Conservation (phyloP, 2,113 vertebrate genomes). For the Solea solea region DNA sequence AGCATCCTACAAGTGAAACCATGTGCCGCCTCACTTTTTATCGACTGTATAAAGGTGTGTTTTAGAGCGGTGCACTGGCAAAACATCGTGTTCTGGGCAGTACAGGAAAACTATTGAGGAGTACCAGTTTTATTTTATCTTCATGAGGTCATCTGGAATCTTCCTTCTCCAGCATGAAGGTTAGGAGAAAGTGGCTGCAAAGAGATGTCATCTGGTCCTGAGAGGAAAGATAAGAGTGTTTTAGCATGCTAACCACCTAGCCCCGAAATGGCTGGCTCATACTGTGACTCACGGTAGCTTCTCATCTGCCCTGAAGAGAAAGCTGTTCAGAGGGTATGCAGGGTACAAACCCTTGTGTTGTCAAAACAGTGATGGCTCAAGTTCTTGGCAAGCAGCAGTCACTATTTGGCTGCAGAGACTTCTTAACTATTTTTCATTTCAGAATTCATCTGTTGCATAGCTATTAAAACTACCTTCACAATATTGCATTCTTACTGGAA, state of each 20-base stretch:
- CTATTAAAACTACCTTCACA: too few relatives aligned
- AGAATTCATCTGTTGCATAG: background rate
- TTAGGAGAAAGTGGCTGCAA: too few relatives aligned
- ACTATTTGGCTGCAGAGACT: background rate
- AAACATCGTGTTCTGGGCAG: background rate
- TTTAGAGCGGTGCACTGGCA: background rate
- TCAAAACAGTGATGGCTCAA: background rate
- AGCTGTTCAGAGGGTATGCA: background rate
- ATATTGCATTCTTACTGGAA: too few relatives aligned
- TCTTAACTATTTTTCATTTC: background rate
- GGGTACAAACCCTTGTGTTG: background rate
- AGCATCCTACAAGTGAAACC: background rate
- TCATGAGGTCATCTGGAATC: too few relatives aligned
- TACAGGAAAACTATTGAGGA: too few relatives aligned
- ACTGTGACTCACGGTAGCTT: too few relatives aligned
- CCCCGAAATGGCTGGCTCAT: too few relatives aligned
- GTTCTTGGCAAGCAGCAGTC: background rate
- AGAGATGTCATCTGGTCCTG: background rate
- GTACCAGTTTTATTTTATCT: too few relatives aligned
- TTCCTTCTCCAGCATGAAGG: too few relatives aligned
- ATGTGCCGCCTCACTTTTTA: too few relatives aligned
- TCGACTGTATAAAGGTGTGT: too few relatives aligned
- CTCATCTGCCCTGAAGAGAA: background rate
- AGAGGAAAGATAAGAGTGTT: background rate
- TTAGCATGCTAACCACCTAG: background rate